These are phyloP conservation scores for Paracanthobrama guichenoti DNA, from an alignment of 2,113 vertebrate genomes.

Conservation along the genomic window DNA sequence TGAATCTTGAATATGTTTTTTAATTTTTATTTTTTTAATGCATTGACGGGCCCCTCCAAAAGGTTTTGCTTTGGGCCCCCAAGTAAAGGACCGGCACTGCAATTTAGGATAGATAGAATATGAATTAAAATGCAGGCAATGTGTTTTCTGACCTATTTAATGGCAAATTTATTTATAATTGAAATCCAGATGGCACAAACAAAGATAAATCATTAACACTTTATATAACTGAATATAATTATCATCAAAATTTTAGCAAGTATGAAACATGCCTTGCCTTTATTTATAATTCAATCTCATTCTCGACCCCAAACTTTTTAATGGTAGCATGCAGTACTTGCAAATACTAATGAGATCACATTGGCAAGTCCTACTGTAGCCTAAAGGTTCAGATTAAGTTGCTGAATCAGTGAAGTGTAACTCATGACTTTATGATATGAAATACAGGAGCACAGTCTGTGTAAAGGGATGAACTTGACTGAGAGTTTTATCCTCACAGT, in stretches of 20 bases:
- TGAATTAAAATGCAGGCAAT: neutral
- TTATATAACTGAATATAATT: neutral
- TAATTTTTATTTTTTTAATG: too few species aligned
- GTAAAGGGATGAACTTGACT: neutral
- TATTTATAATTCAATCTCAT: neutral
- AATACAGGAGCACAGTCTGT: neutral
- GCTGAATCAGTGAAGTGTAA: slow-evolving; percentile 3
- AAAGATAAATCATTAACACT: neutral
- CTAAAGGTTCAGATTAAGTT: slow-evolving; percentile 8
- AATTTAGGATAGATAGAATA: neutral
- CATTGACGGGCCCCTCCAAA: too few species aligned
- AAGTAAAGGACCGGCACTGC: too few species aligned
- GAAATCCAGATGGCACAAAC: neutral
- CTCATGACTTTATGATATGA: neutral
- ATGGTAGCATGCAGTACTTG: neutral
- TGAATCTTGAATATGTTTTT: too few species aligned
- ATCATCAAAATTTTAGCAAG: neutral
- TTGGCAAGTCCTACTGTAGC: slow-evolving; percentile 4
- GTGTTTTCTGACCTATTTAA: slow-evolving; percentile 17
- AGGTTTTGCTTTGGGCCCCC: too few species aligned
- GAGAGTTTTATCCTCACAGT: slow-evolving; percentile 20
- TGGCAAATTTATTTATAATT: neutral
- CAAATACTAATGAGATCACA: neutral
- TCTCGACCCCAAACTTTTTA: neutral
- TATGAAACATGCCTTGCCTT: neutral